A percentile compares a stretch with the other conserved stretches of the same genome.
phyloP scores from a whole-genome alignment of 2,113 vertebrate genomes.

The Falco punctatus region DNA sequence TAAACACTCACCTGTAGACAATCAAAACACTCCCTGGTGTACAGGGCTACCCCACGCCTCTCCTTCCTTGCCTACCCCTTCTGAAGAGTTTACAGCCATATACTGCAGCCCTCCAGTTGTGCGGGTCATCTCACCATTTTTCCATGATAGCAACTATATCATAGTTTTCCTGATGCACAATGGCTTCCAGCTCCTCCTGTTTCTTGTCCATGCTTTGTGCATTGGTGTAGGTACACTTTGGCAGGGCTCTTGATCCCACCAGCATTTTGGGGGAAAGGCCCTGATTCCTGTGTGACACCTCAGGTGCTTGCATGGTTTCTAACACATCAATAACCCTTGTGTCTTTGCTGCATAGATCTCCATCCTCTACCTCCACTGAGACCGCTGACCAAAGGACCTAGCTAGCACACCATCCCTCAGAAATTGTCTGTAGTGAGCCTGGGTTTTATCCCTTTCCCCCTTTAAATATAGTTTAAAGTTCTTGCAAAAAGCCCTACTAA shows the following conservation, averaged over 20 bases:
- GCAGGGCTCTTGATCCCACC: neutral
- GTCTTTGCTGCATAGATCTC: neutral
- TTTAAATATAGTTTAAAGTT: no score
- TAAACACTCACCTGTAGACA: no score
- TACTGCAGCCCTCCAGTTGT: no score
- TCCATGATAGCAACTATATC: no score
- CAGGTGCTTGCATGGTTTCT: no score
- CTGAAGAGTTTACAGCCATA: no score
- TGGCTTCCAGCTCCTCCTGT: neutral
- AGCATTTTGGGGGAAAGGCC: neutral
- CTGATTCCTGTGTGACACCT: neutral
- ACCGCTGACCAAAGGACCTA: rapidly evolving
- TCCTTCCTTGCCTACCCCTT: no score
- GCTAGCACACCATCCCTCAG: neutral
- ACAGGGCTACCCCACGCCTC: no score
- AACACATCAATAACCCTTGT: no score
- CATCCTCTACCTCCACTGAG: neutral
- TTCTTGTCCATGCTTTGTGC: neutral
- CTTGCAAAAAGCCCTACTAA: no score
- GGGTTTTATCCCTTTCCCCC: neutral
- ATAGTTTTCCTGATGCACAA: neutral
- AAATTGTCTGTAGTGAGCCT: neutral
- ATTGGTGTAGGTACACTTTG: neutral
- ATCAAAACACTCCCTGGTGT: no score
- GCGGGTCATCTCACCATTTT: no score